Percentiles rank a stretch among this genome's conserved stretches.
Evolutionary conservation across 1,140 invertebrate species (phyloP).

Genomic region (Drosophila sp.): DNA sequence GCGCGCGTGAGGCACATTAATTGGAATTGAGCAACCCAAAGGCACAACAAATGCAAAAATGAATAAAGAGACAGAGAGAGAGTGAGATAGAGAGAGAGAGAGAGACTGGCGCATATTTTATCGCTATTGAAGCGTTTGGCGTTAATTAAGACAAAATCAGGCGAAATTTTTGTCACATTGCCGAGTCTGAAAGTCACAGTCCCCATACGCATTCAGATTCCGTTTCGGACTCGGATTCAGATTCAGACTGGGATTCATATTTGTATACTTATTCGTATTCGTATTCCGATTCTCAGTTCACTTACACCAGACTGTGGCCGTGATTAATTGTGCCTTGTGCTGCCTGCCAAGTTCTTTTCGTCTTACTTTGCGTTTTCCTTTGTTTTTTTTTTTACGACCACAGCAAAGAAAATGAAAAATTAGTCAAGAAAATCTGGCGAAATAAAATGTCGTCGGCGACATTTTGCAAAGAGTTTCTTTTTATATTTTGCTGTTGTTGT

Average conservation of each 20-base stretch:
- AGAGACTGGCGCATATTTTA: slow-evolving; percentile 80
- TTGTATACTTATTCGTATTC: not conserved
- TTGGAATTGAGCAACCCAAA: slow-evolving; percentile 60
- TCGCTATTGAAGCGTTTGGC: slow-evolving; percentile 85
- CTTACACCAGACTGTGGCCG: slow-evolving; percentile 33
- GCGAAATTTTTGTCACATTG: slow-evolving; percentile 84
- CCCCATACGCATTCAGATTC: slow-evolving; percentile 7
- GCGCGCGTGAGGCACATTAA: slow-evolving; percentile 69
- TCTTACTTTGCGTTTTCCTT: slow-evolving; percentile 15
- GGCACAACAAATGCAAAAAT: not conserved
- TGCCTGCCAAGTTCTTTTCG: slow-evolving; percentile 30
- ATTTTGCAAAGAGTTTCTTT: slow-evolving; percentile 79
- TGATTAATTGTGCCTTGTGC: slow-evolving; percentile 79
- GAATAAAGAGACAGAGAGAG: too few species aligned
- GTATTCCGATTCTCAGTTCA: slow-evolving; percentile 23
- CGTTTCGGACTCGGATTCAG: slow-evolving; percentile 4
- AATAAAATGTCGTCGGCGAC: slow-evolving; percentile 85
- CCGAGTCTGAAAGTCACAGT: slow-evolving; percentile 15
- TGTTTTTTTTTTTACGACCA: slow-evolving; percentile 21
- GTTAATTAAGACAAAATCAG: slow-evolving; percentile 85
- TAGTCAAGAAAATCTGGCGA: slow-evolving; percentile 83
- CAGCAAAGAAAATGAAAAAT: slow-evolving; percentile 81
- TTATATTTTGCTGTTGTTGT: slow-evolving; percentile 17
- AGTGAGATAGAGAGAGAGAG: too few species aligned
- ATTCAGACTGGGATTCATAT: slow-evolving; percentile 14